phyloP scores from a whole-genome alignment of 2,888 invertebrate species.

The Acrobasis suavella region DNA sequence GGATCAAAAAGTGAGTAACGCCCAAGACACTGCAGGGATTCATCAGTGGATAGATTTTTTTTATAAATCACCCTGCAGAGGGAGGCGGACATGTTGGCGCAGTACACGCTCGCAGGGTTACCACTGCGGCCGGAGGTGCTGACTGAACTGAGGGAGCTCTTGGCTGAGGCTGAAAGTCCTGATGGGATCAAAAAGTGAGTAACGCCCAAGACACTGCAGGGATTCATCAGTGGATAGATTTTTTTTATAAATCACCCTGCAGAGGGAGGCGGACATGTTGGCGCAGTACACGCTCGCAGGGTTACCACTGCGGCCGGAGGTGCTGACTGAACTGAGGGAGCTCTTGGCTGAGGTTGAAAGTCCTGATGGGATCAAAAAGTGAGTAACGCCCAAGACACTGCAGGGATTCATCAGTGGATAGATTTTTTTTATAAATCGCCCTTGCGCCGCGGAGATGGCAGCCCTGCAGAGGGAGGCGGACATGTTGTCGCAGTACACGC shows the following conservation, averaged over 20 bases:
- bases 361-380: conserved; percentile 70
- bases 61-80: conserved; percentile 79
- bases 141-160: conserved; percentile 27
- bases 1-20: conserved; percentile 60
- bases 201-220: accelerated
- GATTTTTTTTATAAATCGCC: conserved; percentile 29
- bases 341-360: conserved; percentile 75
- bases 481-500: conserved; percentile 79
- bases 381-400: not conserved
- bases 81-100: conserved; percentile 84
- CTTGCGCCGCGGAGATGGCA: conserved; percentile 83
- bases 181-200: conserved; percentile 71
- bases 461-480: conserved; percentile 85
- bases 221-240: no score
- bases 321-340: conserved; percentile 52
- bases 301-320: conserved; percentile 80
- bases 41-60: no score
- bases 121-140: conserved; percentile 81
- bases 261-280: conserved; percentile 85
- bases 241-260: conserved; percentile 69
- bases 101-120: conserved; percentile 82
- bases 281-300: conserved; percentile 78
- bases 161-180: conserved; percentile 73
- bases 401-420: no score
- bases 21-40: no score